Percentiles rank a stretch among this genome's conserved stretches.
Conservation (phyloP, 2,113 vertebrate genomes). For the Meleagris gallopavo region DNA sequence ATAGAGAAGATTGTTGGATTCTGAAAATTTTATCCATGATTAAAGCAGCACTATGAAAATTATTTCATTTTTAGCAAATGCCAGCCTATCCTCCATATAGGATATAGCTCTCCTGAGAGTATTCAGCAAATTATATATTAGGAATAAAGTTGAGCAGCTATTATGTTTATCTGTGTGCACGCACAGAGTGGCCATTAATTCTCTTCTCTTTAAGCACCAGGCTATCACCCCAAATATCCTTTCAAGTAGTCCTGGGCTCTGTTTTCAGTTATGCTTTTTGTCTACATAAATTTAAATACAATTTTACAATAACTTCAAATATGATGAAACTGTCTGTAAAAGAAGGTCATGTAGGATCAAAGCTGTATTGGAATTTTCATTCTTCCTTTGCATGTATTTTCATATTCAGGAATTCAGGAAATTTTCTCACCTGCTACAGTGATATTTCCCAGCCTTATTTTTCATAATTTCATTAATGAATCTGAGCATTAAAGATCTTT, state of each 20-base stretch:
- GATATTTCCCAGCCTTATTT: conserved; percentile 9
- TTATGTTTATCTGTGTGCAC: conserved; percentile 19
- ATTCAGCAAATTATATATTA: conserved; percentile 73
- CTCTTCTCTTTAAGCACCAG: neutral
- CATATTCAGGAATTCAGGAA: neutral
- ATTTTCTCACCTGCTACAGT: neutral
- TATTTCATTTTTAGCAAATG: conserved; percentile 88
- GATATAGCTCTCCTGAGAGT: conserved; percentile 61
- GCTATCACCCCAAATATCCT: neutral
- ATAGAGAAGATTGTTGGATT: conserved; percentile 87
- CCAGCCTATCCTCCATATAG: conserved; percentile 10
- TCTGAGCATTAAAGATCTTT: conserved; percentile 75
- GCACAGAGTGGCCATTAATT: conserved; percentile 27
- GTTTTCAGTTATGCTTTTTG: neutral
- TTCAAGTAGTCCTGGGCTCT: neutral
- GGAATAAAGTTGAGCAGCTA: conserved; percentile 68
- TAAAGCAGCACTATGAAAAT: conserved; percentile 86
- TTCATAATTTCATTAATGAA: neutral
- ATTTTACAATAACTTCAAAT: neutral
- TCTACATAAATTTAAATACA: neutral
- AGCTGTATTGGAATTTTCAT: neutral
- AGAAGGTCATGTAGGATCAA: neutral
- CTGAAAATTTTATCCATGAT: conserved; percentile 84
- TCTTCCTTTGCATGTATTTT: neutral
- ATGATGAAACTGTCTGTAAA: neutral